Conservation (phyloP, 2,797 vertebrate species). For the Astyanax mexicanus region DNA sequence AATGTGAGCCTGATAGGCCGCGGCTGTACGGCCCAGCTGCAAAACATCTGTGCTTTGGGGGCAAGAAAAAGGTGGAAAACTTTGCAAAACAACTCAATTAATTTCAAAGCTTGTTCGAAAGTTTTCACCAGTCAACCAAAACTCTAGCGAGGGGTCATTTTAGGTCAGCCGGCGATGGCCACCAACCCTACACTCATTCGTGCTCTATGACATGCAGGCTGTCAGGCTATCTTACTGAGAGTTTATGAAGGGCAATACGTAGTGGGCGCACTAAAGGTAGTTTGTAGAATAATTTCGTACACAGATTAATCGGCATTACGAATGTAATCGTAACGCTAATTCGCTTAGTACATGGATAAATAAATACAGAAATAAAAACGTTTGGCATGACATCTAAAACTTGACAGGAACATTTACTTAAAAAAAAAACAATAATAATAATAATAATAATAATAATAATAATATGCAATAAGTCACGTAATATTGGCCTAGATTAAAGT, state of each 20-base stretch:
- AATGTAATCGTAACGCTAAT: too few species aligned
- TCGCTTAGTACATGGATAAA: not conserved
- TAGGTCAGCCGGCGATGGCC: not conserved
- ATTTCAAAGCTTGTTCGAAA: slow-evolving; percentile 36
- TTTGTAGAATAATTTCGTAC: not conserved
- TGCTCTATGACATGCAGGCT: not conserved
- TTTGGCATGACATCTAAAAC: not conserved
- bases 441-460: too few species aligned
- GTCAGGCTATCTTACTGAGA: not conserved
- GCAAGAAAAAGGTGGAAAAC: slow-evolving; percentile 13
- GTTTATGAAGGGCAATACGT: not conserved
- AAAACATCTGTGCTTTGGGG: slow-evolving; percentile 55
- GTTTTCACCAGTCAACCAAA: slow-evolving; percentile 35
- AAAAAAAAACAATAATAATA: too few species aligned
- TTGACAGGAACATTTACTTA: not conserved
- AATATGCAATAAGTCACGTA: too few species aligned
- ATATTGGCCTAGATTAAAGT: not conserved
- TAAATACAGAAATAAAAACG: not conserved
- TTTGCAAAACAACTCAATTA: slow-evolving; percentile 47
- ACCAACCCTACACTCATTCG: not conserved
- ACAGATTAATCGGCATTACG: not conserved
- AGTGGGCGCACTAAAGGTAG: not conserved
- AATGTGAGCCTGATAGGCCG: slow-evolving; percentile 43
- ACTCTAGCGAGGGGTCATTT: slow-evolving; percentile 21
- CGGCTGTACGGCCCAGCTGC: slow-evolving; percentile 54